A percentile compares a stretch with the other conserved stretches of the same genome.
Evolutionary conservation across 1,140 invertebrate genomes (phyloP).

Genomic region (Halesus radiatus): DNA sequence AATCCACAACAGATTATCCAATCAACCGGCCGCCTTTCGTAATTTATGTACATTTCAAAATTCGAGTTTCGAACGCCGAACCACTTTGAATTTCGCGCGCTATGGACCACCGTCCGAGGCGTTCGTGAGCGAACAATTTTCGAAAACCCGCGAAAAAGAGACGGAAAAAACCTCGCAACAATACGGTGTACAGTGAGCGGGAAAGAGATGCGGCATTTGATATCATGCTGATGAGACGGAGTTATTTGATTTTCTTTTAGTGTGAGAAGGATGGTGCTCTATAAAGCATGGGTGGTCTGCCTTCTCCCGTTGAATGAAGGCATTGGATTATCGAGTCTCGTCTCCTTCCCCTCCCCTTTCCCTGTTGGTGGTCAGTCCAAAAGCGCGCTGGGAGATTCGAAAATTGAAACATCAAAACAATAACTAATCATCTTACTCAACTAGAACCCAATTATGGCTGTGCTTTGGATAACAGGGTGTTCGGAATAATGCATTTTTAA

Average conservation of each 20-base stretch:
- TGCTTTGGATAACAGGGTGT: slow-evolving; percentile 20
- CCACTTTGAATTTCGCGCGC: slow-evolving; percentile 40
- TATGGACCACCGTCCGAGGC: slow-evolving; percentile 38
- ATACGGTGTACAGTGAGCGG: not conserved
- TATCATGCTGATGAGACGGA: too few species aligned
- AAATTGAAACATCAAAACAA: slow-evolving; percentile 59
- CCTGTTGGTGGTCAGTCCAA: not conserved
- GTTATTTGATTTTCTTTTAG: not conserved
- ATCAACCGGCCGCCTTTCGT: slow-evolving; percentile 30
- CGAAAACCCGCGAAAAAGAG: not conserved
- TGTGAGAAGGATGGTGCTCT: not conserved
- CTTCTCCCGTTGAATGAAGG: slow-evolving; percentile 39
- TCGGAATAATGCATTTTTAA: too few species aligned
- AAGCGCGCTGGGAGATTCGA: slow-evolving; percentile 33
- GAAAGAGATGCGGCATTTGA: not conserved
- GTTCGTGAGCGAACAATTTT: slow-evolving; percentile 40
- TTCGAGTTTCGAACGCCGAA: slow-evolving; percentile 14
- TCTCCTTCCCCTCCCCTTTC: not conserved
- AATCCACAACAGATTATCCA: slow-evolving; percentile 28
- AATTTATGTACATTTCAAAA: slow-evolving; percentile 33
- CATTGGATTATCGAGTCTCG: slow-evolving; percentile 27
- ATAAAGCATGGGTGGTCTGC: slow-evolving; percentile 47
- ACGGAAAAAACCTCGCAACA: not conserved
- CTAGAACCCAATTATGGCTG: slow-evolving; percentile 56
- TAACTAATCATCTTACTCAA: slow-evolving; percentile 58